Conservation (phyloP, 2,797 vertebrate genomes). For the Pipistrellus pipistrellus region DNA sequence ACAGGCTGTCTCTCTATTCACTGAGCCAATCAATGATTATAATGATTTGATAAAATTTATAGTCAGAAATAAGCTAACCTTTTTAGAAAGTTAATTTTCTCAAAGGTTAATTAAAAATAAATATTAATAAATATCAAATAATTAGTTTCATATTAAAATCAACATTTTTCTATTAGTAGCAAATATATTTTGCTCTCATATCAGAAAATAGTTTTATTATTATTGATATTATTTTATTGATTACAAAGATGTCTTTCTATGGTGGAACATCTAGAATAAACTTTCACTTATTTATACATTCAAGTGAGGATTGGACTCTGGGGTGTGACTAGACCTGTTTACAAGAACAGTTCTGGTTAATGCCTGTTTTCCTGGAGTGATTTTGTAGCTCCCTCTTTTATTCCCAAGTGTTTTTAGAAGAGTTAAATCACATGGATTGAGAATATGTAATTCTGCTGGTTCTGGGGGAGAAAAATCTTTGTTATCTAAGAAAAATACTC, state of each 20-base stretch:
- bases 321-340: neutral
- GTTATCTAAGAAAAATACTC: too few species aligned
- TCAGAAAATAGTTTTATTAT: neutral
- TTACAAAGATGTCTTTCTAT: neutral
- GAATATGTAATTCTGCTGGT: neutral
- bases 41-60: neutral
- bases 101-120: neutral
- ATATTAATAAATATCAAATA: neutral
- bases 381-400: neutral
- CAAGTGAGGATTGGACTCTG: neutral
- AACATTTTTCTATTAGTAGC: neutral
- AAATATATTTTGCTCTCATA: neutral
- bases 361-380: fast-evolving
- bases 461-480: neutral
- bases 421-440: neutral
- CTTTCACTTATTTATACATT: neutral
- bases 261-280: neutral
- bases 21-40: neutral
- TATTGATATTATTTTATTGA: neutral
- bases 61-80: neutral
- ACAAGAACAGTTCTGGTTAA: neutral
- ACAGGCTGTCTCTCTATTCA: too few species aligned
- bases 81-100: neutral
- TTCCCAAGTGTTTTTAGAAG: neutral
- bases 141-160: neutral